Evolutionary conservation across 2,797 vertebrate species (phyloP), one percentile per base, ranked within the genome.

Genomic region (Centropyge bicolor): DNA sequence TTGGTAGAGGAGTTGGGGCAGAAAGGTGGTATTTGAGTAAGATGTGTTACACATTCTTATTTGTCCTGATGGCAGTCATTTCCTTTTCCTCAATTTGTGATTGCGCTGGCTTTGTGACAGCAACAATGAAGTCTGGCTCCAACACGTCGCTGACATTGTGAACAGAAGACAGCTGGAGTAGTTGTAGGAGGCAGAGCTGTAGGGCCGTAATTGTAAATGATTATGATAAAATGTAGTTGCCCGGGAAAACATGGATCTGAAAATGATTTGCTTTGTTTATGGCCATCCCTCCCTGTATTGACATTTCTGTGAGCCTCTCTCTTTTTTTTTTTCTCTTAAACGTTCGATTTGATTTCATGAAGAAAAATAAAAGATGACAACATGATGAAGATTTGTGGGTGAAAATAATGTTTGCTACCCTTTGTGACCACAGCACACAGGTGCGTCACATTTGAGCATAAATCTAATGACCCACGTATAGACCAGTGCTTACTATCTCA

Each of bases 101-200:
- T 83, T 87, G 80, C 12, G 24, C 82, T 87, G 82, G 83, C 88
- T 88, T 92, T 92, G 81, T 86, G 90, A 91, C 82, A 66, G 86
- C 74, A 77, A 92, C 91, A 90, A 91, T 87, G 78, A 85, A 87
- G 78, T 89, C 83, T 84, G 86, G 71, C 76, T 85, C 61, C 74
- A 54, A 65, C 69, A 71, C 70, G 45, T 85, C 63, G 57, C 83
- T 84, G 86, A 85, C 77, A 85, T 75, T 68, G 70, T 82, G 69
- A 86, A 80, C 22, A 22, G 69, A 74, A 82, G 78, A 85, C 83
- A 85, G 88, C 76, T 81, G 72, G 79, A 78, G 81, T 76, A 89
- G 69, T 78, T 70, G 81, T 82, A 70, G 80, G 86, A 89, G 64
- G 84, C n/a, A 66, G 70, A 60, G 17, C 69, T 59, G 69, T n/a